Evolutionary conservation across 2,113 vertebrate genomes (phyloP), one percentile per base, ranked within the genome.

Genomic region (Brachypteracias leptosomus): DNA sequence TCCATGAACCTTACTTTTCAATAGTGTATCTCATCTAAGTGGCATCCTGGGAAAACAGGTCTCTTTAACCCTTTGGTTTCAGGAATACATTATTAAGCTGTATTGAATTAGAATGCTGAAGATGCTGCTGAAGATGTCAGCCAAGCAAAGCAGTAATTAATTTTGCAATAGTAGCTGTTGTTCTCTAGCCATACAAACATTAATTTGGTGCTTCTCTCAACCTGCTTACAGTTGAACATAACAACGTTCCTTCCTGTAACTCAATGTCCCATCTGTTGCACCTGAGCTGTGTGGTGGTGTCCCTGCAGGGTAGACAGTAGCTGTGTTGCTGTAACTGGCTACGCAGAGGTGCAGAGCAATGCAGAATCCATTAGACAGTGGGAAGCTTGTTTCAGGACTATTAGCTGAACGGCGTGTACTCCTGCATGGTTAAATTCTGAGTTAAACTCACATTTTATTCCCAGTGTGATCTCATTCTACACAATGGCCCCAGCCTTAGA

Each of bases 361-460:
- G 78, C 74, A 73, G 62, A 88, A 65, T 22, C 54, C 71, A 47
- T 93, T 79, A 57, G 11, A 61, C 42, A 63, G 79, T 13, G 35
- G 65, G 59, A 81, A 90, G 62, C 80, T 76, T 71, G 25, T 80
- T 86, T 86, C 65, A 51, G 65, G 52, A 49, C 61, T 46, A 33
- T 88, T 91, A 77, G 85, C 94, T 81, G 73, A 93, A 90, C 47
- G 42, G 42, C 57, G 22, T 1, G 4, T 42, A 46, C 20, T 95
- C 62, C 71, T 88, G 88, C 77, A 40, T 77, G 77, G 83, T 87
- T 92, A 90, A 90, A 89, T 70, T 62, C 66, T 71, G 68, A 87
- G 26, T 59, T 90, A 93, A 90, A 78, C 31, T 89, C 77, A 36
- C 61, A 11, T 88, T 93, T 91, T 91, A 68, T 73, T 95, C 90